These are phyloP conservation scores for Promerops cafer DNA, from an alignment of 2,113 vertebrate genomes.

Conservation along the genomic window DNA sequence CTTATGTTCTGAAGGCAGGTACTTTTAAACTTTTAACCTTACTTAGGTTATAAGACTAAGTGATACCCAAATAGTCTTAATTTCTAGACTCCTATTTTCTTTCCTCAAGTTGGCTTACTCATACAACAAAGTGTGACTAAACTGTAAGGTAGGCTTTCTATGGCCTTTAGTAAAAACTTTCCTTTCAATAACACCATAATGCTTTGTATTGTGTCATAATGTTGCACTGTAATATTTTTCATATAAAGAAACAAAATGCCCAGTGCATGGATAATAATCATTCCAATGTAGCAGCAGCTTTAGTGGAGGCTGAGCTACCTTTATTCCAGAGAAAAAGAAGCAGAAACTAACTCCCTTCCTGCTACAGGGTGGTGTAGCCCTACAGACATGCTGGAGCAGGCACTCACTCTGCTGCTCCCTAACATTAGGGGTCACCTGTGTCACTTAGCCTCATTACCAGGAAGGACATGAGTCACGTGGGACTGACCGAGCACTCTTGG, in stretches of 20 bases:
- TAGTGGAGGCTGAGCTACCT: neutral
- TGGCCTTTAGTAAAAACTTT: neutral
- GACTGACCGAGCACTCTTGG: neutral
- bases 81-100: neutral
- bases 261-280: neutral
- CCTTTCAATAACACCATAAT: neutral
- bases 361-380: neutral
- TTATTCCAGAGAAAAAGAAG: neutral
- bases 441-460: conserved; percentile 38
- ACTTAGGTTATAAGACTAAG: neutral
- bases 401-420: neutral
- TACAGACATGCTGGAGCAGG: neutral
- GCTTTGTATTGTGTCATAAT: neutral
- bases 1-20: neutral
- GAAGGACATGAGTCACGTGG: neutral
- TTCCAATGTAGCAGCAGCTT: neutral
- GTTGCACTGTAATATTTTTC: neutral
- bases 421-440: neutral
- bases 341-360: neutral
- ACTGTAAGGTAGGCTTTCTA: neutral
- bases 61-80: neutral
- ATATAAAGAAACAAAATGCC: neutral
- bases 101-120: neutral
- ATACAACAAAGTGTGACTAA: neutral
- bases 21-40: neutral